Conservation (phyloP, 2,888 invertebrate genomes). For the Plagiodera versicolora region DNA sequence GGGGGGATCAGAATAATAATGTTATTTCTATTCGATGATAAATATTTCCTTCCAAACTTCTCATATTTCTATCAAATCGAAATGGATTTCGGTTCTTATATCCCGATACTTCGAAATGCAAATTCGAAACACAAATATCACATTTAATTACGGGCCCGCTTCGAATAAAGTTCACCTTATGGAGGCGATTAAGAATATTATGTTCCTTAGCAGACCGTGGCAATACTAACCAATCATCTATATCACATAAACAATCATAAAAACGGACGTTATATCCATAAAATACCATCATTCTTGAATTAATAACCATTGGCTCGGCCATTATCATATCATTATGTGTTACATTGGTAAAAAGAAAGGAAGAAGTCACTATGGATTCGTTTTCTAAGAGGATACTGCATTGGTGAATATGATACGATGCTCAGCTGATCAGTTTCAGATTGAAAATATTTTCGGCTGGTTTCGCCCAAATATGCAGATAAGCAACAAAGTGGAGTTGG, state of each 20-base stretch:
- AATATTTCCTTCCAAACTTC: background rate
- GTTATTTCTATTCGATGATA: background rate
- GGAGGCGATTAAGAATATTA: slow-evolving; percentile 37
- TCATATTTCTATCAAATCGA: slow-evolving; percentile 21
- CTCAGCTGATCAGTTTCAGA: no score
- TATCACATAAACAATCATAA: slow-evolving; percentile 57
- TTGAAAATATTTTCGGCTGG: no score
- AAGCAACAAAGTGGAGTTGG: no score
- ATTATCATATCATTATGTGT: slow-evolving; percentile 50
- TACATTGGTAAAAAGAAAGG: slow-evolving; percentile 37
- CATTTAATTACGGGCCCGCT: slow-evolving; percentile 47
- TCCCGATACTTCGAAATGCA: slow-evolving; percentile 42
- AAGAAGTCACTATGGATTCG: background rate
- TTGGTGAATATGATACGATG: no score
- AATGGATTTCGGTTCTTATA: slow-evolving; percentile 20
- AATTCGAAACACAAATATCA: slow-evolving; percentile 50
- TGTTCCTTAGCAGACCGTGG: slow-evolving; percentile 37
- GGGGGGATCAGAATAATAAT: background rate
- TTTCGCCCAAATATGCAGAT: no score
- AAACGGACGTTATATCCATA: slow-evolving; percentile 54
- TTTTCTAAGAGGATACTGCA: background rate
- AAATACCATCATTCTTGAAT: slow-evolving; percentile 55
- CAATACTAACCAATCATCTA: slow-evolving; percentile 56
- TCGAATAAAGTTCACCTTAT: slow-evolving; percentile 36
- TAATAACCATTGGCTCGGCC: slow-evolving; percentile 49